Conservation (phyloP, 2,797 vertebrate genomes). For the Sebastes itinus region DNA sequence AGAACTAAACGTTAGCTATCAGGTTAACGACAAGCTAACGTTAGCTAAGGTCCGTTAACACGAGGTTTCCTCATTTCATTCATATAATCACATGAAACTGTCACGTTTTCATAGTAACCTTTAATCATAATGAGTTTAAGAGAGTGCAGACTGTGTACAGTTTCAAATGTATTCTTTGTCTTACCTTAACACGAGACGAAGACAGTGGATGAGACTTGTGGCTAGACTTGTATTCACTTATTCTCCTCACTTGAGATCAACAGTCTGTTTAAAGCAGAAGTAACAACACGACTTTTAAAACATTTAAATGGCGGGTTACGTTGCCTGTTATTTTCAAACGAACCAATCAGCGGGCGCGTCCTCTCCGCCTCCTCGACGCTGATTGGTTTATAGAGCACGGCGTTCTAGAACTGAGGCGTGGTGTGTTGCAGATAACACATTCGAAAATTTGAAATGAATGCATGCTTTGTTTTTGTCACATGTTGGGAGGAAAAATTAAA, state of each 20-base stretch:
- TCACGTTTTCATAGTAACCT: background rate
- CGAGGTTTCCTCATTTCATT: background rate
- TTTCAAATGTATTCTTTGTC: background rate
- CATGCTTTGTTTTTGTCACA: background rate
- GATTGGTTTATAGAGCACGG: conserved; percentile 66
- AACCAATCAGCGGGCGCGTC: conserved; percentile 69
- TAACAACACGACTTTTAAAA: conserved; percentile 50
- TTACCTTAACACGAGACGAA: conserved; percentile 39
- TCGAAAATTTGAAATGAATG: conserved; percentile 59
- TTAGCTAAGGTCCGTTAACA: background rate
- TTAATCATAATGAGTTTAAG: rapidly evolving
- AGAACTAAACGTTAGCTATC: background rate
- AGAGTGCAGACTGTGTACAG: rapidly evolving
- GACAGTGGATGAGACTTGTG: too few species aligned
- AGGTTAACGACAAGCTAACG: conserved; percentile 1
- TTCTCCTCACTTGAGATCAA: background rate
- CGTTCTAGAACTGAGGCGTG: conserved; percentile 39
- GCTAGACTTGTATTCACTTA: background rate
- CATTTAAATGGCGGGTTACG: conserved; percentile 77
- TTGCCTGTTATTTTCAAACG: conserved; percentile 74
- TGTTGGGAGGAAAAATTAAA: background rate
- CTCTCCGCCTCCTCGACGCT: background rate
- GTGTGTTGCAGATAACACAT: background rate
- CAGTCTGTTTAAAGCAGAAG: background rate
- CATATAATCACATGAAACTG: background rate